These are phyloP conservation scores for Sminthopsis crassicaudata DNA, from an alignment of 2,113 vertebrate species.

Conservation along the genomic window DNA sequence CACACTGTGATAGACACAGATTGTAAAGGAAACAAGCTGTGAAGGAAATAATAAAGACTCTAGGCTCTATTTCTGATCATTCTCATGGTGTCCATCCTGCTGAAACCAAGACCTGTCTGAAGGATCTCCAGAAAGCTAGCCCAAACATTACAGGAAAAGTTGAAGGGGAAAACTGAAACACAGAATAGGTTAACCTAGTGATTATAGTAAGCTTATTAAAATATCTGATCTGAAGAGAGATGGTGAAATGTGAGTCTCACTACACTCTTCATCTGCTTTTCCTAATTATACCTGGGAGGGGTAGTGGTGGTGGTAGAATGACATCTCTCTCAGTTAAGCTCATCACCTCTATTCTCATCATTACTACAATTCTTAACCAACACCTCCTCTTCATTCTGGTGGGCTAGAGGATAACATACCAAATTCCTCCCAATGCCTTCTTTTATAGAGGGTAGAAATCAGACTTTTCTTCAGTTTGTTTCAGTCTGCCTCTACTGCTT, in stretches of 20 bases:
- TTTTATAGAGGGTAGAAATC: neutral
- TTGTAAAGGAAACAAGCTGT: too few relatives aligned
- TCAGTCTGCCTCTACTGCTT: neutral
- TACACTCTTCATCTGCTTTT: neutral
- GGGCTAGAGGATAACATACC: neutral
- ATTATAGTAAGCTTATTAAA: constrained; percentile 6
- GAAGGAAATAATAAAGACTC: too few relatives aligned
- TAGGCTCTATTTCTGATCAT: too few relatives aligned
- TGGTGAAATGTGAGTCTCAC: neutral
- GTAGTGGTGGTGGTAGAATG: too few relatives aligned
- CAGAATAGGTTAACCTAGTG: constrained; percentile 22
- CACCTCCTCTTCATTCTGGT: neutral
- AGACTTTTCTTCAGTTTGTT: neutral
- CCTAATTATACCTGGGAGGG: neutral
- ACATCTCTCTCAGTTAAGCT: neutral
- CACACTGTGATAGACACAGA: too few relatives aligned
- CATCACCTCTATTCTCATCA: neutral
- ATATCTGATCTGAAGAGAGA: neutral
- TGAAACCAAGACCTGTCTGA: too few relatives aligned
- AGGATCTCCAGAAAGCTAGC: too few relatives aligned
- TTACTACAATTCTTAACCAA: neutral
- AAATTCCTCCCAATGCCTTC: neutral
- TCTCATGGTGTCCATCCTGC: too few relatives aligned
- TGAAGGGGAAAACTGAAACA: constrained; percentile 7
- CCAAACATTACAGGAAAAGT: constrained; percentile 2